Conservation (phyloP, 2,888 invertebrate species). For the Brachylomia viminalis region DNA sequence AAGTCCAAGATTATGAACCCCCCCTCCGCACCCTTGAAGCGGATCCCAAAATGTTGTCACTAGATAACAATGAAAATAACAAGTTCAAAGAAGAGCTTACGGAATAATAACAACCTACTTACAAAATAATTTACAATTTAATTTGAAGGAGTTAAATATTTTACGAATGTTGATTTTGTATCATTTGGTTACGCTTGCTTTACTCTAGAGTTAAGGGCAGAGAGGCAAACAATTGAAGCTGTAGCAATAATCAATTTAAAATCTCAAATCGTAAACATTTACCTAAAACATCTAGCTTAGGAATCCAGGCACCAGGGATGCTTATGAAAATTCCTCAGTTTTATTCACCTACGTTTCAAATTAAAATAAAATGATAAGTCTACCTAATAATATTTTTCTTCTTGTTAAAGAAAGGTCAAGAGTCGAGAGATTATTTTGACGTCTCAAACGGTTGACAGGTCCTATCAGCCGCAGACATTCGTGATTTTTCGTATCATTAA, state of each 20-base stretch:
- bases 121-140: conserved; percentile 9
- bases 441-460: not conserved
- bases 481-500: not conserved
- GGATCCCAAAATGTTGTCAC: conserved; percentile 25
- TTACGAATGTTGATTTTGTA: not conserved
- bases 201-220: no score
- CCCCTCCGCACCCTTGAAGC: not conserved
- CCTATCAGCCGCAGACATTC: conserved; percentile 23
- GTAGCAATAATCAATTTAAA: no score
- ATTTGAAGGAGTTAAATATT: not conserved
- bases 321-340: not conserved
- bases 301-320: not conserved
- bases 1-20: conserved; percentile 3
- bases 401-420: conserved; percentile 16
- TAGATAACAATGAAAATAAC: conserved; percentile 39
- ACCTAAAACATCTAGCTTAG: no score
- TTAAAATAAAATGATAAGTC: not conserved
- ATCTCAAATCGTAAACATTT: no score
- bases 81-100: conserved; percentile 8
- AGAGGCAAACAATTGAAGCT: no score
- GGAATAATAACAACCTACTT: conserved; percentile 23
- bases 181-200: no score
- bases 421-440: conserved; percentile 21
- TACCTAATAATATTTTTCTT: conserved; percentile 1
- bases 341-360: not conserved